phyloP scores from a whole-genome alignment of 2,888 invertebrate genomes.

The Carpatolechia fugitivella region DNA sequence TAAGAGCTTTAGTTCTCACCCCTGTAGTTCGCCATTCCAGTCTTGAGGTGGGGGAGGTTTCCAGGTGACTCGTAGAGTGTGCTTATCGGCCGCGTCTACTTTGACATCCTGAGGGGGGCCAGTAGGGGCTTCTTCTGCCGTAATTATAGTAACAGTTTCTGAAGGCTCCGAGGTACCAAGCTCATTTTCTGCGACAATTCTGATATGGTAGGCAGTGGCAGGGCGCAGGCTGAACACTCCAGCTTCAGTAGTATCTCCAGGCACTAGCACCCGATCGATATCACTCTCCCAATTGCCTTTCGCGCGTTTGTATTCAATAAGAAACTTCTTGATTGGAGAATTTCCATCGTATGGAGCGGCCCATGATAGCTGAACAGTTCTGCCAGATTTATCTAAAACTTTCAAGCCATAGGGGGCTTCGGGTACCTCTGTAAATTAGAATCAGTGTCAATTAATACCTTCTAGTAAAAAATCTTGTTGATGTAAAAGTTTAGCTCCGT shows the following conservation, averaged over 20 bases:
- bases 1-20: conserved; percentile 48
- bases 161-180: conserved; percentile 96
- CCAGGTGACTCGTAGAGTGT: conserved; percentile 92
- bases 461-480: too few relatives aligned
- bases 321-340: conserved; percentile 92
- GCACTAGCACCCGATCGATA: conserved; percentile 91
- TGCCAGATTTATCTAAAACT: conserved; percentile 94
- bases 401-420: conserved; percentile 94
- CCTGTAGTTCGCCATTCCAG: conserved; percentile 94
- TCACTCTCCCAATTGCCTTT: conserved; percentile 85
- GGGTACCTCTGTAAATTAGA: conserved; percentile 83
- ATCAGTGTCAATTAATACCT: neutral
- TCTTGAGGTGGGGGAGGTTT: conserved; percentile 93
- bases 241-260: conserved; percentile 93
- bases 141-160: conserved; percentile 95
- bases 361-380: conserved; percentile 94
- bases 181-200: conserved; percentile 96
- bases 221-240: conserved; percentile 93
- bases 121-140: conserved; percentile 94
- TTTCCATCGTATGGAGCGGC: conserved; percentile 95
- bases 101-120: conserved; percentile 91
- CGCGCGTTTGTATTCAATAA: conserved; percentile 94
- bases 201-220: conserved; percentile 94
- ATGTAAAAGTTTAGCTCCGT: neutral
- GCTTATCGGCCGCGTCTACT: conserved; percentile 92